Base-by-base conservation (phyloP, 1,140 invertebrate genomes). In the Armadillidium nasatum region DNA sequence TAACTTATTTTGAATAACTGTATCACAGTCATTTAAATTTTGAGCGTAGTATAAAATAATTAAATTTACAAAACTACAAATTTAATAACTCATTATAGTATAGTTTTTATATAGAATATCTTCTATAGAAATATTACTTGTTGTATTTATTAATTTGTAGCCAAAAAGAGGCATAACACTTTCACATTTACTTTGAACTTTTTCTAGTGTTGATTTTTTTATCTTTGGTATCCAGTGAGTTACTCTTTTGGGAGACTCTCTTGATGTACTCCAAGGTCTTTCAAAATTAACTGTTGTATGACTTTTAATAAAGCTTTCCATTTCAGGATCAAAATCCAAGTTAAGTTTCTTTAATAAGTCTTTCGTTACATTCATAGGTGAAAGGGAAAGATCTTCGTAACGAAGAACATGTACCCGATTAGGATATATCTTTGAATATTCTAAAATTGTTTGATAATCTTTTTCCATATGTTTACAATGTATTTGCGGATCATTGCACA, bases 321-420 rank as follows among this genome's bases (percentile, higher is more conserved):
- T 89, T 67, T 88, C 86, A 0, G 87, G 85, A 83, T 91, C 90
- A 81, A 91, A 89, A 79, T 91, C 86, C 44, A 95, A 83, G 10
- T 90, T 89, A 82, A 92, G 90, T 84, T 93, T 93, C 82, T 90
- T 85, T 74, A 93, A 89, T 2, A 95, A 84, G 15, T 90, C 87
- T 78, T 89, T 86, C 4, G 89, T 88, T 19, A 89, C 88, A 70
- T 85, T 86, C 82, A 91, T 91, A 0, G 92, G 91, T 82, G 92
- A 88, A 11, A 93, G 82, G 0, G 93, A 92, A 21, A 95, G 83
- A 83, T 95, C 93, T 85, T 95, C 94, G 83, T 94, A 95, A 0
- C 93, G 88, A 19, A 94, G 83, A 21, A 90, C 89, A 84, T 92
- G 94, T 83, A 95, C 91, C 76, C 88, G 87, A 69, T 87, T 84